Evolutionary conservation across 2,113 vertebrate species (phyloP).

Genomic region (Cynoglossus semilaevis): DNA sequence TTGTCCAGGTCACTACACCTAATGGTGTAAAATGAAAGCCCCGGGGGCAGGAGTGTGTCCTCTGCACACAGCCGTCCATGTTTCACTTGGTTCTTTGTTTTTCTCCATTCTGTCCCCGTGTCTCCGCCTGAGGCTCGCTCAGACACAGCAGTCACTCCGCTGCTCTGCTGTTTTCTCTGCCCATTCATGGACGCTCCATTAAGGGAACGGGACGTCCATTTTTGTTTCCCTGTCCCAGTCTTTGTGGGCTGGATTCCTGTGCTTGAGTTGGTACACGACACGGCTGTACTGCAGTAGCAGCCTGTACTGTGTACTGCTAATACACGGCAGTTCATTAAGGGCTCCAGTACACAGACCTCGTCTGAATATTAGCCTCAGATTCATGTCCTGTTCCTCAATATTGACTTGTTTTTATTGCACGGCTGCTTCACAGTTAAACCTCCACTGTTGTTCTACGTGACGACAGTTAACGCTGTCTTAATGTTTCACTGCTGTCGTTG

Average conservation of each 20-base stretch:
- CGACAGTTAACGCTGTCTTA: conserved; percentile 5
- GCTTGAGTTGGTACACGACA: no score
- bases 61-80: conserved; percentile 46
- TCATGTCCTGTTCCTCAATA: no score
- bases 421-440: no score
- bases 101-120: conserved; percentile 11
- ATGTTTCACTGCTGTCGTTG: conserved; percentile 1
- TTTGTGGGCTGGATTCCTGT: conserved; percentile 21
- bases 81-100: conserved; percentile 47
- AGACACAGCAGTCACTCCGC: conserved; percentile 59
- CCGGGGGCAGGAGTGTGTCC: conserved; percentile 47
- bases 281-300: no score
- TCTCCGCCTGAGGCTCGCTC: conserved; percentile 30
- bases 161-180: conserved; percentile 59
- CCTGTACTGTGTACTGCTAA: no score
- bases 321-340: no score
- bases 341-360: no score
- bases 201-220: conserved; percentile 46
- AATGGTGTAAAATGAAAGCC: conserved; percentile 57
- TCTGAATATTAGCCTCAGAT: no score
- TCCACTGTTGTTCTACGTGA: no score
- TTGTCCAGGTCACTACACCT: conserved; percentile 75
- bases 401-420: no score
- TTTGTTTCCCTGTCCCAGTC: conserved; percentile 58
- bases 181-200: conserved; percentile 62